Evolutionary conservation across 2,113 vertebrate genomes (phyloP).

Genomic region (Caretta caretta): DNA sequence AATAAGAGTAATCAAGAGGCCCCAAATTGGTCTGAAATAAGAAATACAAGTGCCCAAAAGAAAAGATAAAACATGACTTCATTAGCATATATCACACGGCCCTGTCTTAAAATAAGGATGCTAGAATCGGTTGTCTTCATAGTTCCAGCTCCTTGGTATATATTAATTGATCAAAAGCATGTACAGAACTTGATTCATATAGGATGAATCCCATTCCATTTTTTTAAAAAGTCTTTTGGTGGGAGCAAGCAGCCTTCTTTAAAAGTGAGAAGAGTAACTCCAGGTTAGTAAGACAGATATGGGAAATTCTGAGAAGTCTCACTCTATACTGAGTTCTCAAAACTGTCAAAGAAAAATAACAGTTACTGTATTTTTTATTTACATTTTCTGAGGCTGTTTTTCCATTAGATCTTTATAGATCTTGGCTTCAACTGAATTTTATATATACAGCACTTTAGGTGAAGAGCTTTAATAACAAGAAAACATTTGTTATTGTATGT

Average conservation of each 20-base stretch:
- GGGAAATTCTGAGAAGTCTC: not conserved
- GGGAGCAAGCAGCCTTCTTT: slow-evolving; percentile 46
- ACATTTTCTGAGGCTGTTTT: not conserved
- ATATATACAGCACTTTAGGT: not conserved
- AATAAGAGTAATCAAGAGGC: not conserved
- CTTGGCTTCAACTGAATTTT: not conserved
- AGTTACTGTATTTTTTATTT: not conserved
- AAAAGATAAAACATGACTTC: not conserved
- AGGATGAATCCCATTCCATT: not conserved
- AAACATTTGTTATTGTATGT: not conserved
- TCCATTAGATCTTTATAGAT: not conserved
- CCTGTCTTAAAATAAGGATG: not conserved
- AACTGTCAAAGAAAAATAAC: not conserved
- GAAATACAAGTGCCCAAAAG: not conserved
- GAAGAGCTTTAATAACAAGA: not conserved
- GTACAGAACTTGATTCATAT: not conserved
- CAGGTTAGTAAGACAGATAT: slow-evolving; percentile 36
- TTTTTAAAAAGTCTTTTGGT: not conserved
- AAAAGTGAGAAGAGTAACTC: slow-evolving; percentile 7
- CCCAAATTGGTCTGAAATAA: not conserved
- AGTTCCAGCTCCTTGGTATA: not conserved
- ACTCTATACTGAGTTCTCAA: not conserved
- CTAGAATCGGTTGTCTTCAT: not conserved
- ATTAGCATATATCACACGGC: not conserved
- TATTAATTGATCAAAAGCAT: not conserved